Percentiles rank a stretch among this genome's conserved stretches.
Conservation (phyloP, 2,797 vertebrate species). For the Myiotriccus ornatus region DNA sequence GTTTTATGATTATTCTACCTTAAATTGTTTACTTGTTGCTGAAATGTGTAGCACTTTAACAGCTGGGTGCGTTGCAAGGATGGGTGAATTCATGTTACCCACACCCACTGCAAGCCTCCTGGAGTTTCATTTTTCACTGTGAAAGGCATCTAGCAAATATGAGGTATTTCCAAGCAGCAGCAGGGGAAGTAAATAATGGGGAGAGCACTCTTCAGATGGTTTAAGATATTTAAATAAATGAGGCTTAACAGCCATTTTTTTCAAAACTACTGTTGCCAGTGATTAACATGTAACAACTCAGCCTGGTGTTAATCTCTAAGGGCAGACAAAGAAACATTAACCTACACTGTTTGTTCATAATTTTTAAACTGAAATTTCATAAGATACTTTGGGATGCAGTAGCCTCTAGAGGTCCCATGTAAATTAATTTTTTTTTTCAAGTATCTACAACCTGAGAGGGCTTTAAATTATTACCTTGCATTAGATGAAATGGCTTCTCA, state of each 20-base stretch:
- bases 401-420: not conserved
- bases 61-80: not conserved
- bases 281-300: constrained; percentile 26
- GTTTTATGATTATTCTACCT: not conserved
- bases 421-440: constrained; percentile 1
- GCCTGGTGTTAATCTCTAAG: not conserved
- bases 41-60: not conserved
- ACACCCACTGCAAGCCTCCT: not conserved
- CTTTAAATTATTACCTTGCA: constrained; percentile 3
- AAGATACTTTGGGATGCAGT: not conserved
- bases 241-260: constrained; percentile 35
- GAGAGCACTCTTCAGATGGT: not conserved
- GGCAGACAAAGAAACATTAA: not conserved
- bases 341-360: not conserved
- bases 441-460: not conserved
- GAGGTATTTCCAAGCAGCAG: not conserved
- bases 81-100: not conserved
- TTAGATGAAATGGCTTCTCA: not conserved
- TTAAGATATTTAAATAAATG: not conserved
- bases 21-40: not conserved
- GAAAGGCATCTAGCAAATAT: not conserved
- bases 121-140: not conserved
- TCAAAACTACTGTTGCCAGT: not conserved
- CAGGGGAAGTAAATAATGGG: not conserved
- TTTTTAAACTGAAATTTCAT: constrained; percentile 39